phyloP scores from a whole-genome alignment of 1,140 invertebrate genomes.

The Scaptodrosophila lebanonensis region DNA sequence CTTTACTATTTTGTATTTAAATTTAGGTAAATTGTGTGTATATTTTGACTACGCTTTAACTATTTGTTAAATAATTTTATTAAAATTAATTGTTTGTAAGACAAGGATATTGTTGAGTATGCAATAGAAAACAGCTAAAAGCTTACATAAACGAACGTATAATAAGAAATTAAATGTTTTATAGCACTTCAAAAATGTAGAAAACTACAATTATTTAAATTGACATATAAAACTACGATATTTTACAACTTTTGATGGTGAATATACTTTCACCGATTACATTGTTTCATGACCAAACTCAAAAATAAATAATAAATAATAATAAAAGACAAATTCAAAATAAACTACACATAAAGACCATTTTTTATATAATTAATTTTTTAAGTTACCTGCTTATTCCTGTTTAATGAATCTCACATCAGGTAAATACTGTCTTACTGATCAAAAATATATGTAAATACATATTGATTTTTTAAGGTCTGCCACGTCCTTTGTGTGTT shows the following conservation, averaged over 20 bases:
- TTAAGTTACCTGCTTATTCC: background rate
- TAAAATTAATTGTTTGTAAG: conserved; percentile 47
- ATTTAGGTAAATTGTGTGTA: conserved; percentile 50
- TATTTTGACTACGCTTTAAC: conserved; percentile 57
- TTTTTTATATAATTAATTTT: background rate
- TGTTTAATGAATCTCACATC: no score
- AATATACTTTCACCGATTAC: conserved; percentile 65
- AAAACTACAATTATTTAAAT: conserved; percentile 24
- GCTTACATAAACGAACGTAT: conserved; percentile 29
- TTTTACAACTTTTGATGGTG: conserved; percentile 47
- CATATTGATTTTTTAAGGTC: no score
- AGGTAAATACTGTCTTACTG: no score
- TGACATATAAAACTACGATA: conserved; percentile 43
- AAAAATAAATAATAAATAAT: conserved; percentile 35
- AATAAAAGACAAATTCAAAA: conserved; percentile 66
- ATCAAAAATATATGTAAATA: no score
- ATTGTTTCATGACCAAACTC: conserved; percentile 52
- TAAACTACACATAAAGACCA: conserved; percentile 59
- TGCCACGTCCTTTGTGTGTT: no score
- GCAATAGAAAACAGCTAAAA: conserved; percentile 46
- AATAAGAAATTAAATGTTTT: conserved; percentile 44
- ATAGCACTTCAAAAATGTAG: conserved; percentile 31
- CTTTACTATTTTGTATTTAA: conserved; percentile 58
- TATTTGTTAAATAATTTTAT: conserved; percentile 63
- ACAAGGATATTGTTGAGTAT: conserved; percentile 45